phyloP scores from a whole-genome alignment of 2,888 invertebrate genomes.

The Brachypalpus laphriformis region DNA sequence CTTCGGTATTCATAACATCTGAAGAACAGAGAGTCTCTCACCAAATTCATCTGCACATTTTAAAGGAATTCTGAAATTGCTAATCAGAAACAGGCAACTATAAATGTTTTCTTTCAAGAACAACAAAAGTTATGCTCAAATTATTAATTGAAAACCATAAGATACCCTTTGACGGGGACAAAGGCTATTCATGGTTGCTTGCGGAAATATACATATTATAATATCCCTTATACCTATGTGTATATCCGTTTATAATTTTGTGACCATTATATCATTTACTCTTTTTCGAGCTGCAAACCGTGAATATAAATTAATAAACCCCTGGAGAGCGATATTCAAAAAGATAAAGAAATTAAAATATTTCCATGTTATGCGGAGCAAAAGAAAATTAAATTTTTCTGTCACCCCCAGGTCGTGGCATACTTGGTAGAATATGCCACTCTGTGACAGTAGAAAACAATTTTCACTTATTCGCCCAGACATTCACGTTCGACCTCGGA shows the following conservation, averaged over 20 bases:
- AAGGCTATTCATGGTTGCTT: no score
- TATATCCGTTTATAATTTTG: not conserved
- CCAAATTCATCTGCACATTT: no score
- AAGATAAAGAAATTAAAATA: constrained; percentile 57
- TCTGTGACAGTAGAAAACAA: constrained; percentile 59
- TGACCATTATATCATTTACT: not conserved
- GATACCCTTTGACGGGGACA: no score
- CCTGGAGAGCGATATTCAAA: not conserved
- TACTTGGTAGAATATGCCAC: constrained; percentile 31
- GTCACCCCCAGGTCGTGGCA: constrained; percentile 48
- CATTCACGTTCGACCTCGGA: constrained; percentile 37
- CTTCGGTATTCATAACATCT: no score
- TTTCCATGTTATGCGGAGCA: constrained; percentile 17
- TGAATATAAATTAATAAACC: constrained; percentile 19
- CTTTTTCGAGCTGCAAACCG: not conserved
- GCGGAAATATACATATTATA: not conserved
- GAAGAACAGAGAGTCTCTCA: no score
- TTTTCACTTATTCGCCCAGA: constrained; percentile 51
- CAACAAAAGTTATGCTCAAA: no score
- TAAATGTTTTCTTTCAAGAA: no score
- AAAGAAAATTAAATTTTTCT: constrained; percentile 59
- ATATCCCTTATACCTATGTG: not conserved
- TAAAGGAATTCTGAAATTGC: no score
- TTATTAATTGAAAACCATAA: no score
- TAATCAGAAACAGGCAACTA: no score